These are phyloP conservation scores for Drosophila auraria DNA, from an alignment of 1,140 invertebrate genomes.

Conservation along the genomic window DNA sequence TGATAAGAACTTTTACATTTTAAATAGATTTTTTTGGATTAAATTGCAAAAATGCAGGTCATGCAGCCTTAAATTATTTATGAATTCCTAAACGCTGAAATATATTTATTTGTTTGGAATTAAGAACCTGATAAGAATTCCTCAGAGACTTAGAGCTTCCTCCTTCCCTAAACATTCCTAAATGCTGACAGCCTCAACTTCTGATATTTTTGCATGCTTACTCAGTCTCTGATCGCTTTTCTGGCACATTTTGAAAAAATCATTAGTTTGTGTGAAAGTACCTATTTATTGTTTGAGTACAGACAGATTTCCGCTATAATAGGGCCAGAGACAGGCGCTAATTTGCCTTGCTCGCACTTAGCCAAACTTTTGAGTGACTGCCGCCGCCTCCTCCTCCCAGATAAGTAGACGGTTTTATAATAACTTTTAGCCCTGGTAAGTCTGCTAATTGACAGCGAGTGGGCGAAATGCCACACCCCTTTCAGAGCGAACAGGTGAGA, in stretches of 20 bases:
- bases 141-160: not conserved
- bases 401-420: constrained; percentile 42
- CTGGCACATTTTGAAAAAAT: constrained; percentile 20
- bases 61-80: not conserved
- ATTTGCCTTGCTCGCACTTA: constrained; percentile 32
- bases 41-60: constrained; percentile 1
- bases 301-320: constrained; percentile 34
- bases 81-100: not conserved
- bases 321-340: constrained; percentile 26
- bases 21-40: not conserved
- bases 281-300: constrained; percentile 26
- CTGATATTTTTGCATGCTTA: constrained; percentile 14
- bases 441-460: constrained; percentile 52
- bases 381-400: not conserved
- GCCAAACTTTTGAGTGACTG: constrained; percentile 25
- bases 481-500: constrained; percentile 26
- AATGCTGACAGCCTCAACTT: constrained; percentile 3
- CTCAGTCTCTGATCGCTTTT: constrained; percentile 10
- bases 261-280: constrained; percentile 22
- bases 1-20: constrained; percentile 26
- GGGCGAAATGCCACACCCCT: constrained; percentile 17
- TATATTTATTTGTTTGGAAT: not conserved
- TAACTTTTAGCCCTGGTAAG: constrained; percentile 36
- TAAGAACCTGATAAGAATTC: not conserved
- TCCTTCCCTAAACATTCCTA: not conserved